phyloP scores from a whole-genome alignment of 2,888 invertebrate genomes.

The Eucriotettix oculatus region DNA sequence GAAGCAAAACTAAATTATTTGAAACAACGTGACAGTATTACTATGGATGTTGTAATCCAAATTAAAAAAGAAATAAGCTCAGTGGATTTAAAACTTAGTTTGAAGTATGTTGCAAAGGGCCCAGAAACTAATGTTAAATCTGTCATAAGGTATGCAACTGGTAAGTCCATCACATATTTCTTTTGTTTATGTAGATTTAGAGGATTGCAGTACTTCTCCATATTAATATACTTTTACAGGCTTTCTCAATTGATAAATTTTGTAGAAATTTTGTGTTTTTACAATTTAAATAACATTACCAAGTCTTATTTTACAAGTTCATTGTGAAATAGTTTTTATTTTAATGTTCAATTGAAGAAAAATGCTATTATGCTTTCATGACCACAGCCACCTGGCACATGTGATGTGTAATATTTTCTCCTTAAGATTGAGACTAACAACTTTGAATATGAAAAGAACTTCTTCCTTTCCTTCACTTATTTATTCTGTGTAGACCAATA shows the following conservation, averaged over 20 bases:
- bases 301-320: no score
- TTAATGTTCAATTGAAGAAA: no score
- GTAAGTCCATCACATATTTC: slow-evolving; percentile 17
- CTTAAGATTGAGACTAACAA: no score
- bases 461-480: no score
- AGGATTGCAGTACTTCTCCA: neutral
- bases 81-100: slow-evolving; percentile 42
- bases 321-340: no score
- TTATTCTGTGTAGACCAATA: no score
- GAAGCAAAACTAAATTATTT: neutral
- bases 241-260: neutral
- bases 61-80: slow-evolving; percentile 47
- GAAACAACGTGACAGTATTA: slow-evolving; percentile 41
- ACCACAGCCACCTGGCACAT: no score
- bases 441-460: no score
- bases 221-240: neutral
- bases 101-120: slow-evolving; percentile 34
- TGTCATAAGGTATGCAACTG: slow-evolving; percentile 37
- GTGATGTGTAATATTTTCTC: no score
- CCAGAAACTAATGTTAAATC: slow-evolving; percentile 34
- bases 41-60: slow-evolving; percentile 42
- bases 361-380: no score
- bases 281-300: no score
- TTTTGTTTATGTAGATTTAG: no score
- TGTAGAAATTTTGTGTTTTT: neutral